Percentiles rank a stretch among this genome's conserved stretches.
Conservation (phyloP, 2,113 vertebrate genomes). For the Passer montanus region DNA sequence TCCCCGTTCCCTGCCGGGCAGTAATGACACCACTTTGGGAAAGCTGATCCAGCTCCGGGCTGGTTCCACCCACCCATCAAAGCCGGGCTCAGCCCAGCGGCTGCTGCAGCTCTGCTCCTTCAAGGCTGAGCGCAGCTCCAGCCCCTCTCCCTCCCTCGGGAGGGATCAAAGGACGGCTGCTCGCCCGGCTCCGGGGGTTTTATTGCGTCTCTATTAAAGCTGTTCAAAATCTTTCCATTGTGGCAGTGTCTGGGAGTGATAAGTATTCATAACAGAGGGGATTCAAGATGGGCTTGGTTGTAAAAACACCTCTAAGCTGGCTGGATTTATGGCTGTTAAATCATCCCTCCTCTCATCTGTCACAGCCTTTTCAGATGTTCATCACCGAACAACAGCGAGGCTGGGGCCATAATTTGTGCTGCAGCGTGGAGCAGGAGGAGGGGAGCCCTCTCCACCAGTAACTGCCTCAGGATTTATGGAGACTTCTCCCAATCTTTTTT, state of each 20-base stretch:
- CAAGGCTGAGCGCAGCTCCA: not conserved
- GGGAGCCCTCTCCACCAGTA: not conserved
- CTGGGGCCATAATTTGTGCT: not conserved
- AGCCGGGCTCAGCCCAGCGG: not conserved
- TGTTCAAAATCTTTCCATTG: slow-evolving; percentile 17
- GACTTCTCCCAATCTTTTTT: not conserved
- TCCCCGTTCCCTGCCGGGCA: too few relatives aligned
- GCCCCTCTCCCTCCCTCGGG: not conserved
- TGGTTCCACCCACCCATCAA: not conserved
- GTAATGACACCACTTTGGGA: not conserved
- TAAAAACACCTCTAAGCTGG: slow-evolving; percentile 52
- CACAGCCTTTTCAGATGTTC: slow-evolving; percentile 27
- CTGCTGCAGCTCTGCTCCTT: not conserved
- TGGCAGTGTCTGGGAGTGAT: slow-evolving; percentile 21
- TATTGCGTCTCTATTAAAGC: not conserved
- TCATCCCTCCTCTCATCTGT: slow-evolving; percentile 28
- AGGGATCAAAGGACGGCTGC: not conserved
- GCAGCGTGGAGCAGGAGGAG: not conserved
- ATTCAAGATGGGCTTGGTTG: slow-evolving; percentile 29
- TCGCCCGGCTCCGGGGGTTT: not conserved
- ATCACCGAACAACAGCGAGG: not conserved
- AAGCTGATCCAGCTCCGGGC: not conserved
- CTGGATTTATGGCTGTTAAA: slow-evolving; percentile 60
- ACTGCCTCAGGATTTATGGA: slow-evolving; percentile 1
- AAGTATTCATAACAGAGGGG: slow-evolving; percentile 45